A percentile compares a stretch with the other conserved stretches of the same genome.
These are phyloP conservation scores for Hecatera dysodea DNA, from an alignment of 2,888 invertebrate species.

Conservation along the genomic window DNA sequence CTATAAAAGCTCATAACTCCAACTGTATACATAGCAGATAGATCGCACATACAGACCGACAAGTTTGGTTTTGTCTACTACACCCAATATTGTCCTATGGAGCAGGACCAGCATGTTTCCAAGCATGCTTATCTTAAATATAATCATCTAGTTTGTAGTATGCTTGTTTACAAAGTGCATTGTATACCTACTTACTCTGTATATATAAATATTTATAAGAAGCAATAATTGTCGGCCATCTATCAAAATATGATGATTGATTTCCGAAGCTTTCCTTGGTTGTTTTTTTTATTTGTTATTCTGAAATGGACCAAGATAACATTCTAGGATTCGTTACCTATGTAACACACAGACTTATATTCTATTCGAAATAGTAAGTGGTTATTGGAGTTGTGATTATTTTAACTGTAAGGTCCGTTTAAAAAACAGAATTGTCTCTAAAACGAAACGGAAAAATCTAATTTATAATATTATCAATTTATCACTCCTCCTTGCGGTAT, in stretches of 20 bases:
- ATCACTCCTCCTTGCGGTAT: not conserved
- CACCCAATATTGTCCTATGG: too few relatives aligned
- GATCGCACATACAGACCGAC: too few relatives aligned
- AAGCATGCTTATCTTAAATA: too few relatives aligned
- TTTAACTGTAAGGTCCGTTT: not conserved
- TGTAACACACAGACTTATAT: conserved; percentile 26
- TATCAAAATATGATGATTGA: conserved; percentile 50
- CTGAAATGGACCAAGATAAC: conserved; percentile 36
- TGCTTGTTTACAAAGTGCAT: too few relatives aligned
- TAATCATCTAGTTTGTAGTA: too few relatives aligned
- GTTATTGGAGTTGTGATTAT: not conserved
- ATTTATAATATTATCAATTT: not conserved
- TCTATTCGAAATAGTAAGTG: conserved; percentile 11
- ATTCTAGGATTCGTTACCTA: conserved; percentile 20
- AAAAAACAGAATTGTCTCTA: not conserved
- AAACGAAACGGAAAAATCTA: not conserved
- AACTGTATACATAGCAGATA: too few relatives aligned
- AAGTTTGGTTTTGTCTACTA: too few relatives aligned
- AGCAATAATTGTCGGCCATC: conserved; percentile 42
- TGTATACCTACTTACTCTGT: conserved; percentile 20
- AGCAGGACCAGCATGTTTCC: too few relatives aligned
- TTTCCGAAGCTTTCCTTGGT: conserved; percentile 45
- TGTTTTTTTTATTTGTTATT: conserved; percentile 48
- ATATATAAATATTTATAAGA: conserved; percentile 44
- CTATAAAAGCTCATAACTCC: too few relatives aligned